Percentiles rank a stretch among this genome's conserved stretches.
These are phyloP conservation scores for Agapornis roseicollis DNA, from an alignment of 2,113 vertebrate species.

Conservation along the genomic window DNA sequence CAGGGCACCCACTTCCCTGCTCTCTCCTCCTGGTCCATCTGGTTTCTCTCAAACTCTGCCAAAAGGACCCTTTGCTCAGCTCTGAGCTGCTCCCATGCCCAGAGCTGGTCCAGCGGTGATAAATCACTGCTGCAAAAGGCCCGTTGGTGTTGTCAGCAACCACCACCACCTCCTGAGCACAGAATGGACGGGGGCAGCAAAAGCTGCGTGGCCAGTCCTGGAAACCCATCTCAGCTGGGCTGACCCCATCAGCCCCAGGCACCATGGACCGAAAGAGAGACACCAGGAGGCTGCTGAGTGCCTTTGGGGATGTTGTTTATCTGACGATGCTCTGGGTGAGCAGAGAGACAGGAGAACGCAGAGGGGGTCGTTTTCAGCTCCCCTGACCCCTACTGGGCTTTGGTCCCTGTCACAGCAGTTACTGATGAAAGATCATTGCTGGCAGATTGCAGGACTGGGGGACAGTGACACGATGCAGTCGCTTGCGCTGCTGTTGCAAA, in stretches of 20 bases:
- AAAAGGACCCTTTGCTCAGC: not conserved
- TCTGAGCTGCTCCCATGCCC: not conserved
- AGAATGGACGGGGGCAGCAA: not conserved
- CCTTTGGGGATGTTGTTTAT: not conserved
- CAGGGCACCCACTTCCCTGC: not conserved
- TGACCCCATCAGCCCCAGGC: not conserved
- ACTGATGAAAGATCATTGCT: not conserved
- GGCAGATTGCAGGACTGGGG: not conserved
- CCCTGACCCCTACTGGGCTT: not conserved
- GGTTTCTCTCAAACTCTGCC: not conserved
- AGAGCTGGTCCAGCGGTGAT: not conserved
- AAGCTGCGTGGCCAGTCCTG: not conserved
- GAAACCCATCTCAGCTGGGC: not conserved
- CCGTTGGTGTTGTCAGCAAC: not conserved
- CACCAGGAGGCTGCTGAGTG: accelerated
- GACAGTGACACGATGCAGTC: accelerated
- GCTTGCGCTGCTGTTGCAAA: accelerated
- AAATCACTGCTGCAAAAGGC: not conserved
- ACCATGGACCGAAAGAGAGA: not conserved
- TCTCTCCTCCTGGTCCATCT: not conserved
- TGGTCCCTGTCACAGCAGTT: not conserved
- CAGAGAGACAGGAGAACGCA: not conserved
- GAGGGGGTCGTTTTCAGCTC: not conserved
- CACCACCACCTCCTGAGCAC: not conserved
- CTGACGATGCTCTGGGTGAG: not conserved